Evolutionary conservation across 2,113 vertebrate genomes (phyloP).

Genomic region (Bothrops jararaca): DNA sequence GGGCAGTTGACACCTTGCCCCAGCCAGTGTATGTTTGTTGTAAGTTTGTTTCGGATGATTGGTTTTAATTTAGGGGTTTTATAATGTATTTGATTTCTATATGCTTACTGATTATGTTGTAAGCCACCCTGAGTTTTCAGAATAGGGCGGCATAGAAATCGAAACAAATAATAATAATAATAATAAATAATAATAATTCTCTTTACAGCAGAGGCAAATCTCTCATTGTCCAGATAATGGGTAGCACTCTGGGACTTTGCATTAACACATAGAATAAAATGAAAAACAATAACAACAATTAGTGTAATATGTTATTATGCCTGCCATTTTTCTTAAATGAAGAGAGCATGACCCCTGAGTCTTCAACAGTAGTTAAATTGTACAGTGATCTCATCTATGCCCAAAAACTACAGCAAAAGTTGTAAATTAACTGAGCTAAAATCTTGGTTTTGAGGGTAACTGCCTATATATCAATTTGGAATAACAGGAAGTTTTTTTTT

Average conservation of each 20-base stretch:
- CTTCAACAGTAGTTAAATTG: slow-evolving; percentile 2
- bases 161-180: no score
- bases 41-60: no score
- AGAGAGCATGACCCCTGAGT: neutral
- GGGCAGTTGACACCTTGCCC: no score
- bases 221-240: slow-evolving; percentile 8
- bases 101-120: no score
- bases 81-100: no score
- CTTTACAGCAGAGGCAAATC: neutral
- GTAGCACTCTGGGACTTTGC: slow-evolving; percentile 14
- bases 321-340: slow-evolving; percentile 7
- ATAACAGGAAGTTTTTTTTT: neutral
- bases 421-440: neutral
- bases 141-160: no score
- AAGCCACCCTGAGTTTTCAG: no score
- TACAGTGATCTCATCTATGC: neutral
- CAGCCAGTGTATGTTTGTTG: no score
- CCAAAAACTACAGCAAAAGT: neutral
- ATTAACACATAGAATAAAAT: neutral
- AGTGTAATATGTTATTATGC: neutral
- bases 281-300: slow-evolving; percentile 11
- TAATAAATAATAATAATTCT: no score
- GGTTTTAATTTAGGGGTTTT: no score
- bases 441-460: slow-evolving; percentile 9
- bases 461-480: slow-evolving; percentile 1